phyloP scores from a whole-genome alignment of 2,113 vertebrate species.

The Ranitomeya variabilis region DNA sequence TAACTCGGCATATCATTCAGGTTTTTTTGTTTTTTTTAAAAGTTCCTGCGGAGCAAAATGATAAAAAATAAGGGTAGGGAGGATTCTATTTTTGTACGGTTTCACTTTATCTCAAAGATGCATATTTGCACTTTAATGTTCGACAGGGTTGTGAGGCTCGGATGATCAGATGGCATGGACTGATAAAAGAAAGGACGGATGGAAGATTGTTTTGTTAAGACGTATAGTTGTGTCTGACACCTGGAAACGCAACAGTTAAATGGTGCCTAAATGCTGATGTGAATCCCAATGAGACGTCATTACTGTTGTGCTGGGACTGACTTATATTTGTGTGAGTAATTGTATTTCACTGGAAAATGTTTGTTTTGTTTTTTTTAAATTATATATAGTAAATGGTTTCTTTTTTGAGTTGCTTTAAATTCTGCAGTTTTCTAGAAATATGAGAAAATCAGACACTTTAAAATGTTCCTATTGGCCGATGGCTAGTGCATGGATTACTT shows the following conservation, averaged over 20 bases:
- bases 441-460: not conserved
- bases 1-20: conserved; percentile 7
- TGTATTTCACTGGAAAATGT: conserved; percentile 10
- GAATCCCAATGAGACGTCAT: not conserved
- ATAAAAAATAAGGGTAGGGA: not conserved
- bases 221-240: not conserved
- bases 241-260: not conserved
- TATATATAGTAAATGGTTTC: not conserved
- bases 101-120: conserved; percentile 52
- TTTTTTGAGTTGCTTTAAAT: not conserved
- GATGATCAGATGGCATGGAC: not conserved
- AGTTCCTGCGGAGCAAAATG: not conserved
- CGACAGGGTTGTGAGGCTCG: conserved; percentile 6
- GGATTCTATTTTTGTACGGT: conserved; percentile 27
- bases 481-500: not conserved
- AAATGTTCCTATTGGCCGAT: not conserved
- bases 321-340: not conserved
- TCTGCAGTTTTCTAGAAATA: not conserved
- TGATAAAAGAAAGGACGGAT: not conserved
- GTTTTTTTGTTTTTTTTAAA: not conserved
- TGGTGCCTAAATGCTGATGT: not conserved
- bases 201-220: not conserved
- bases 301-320: not conserved
- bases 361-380: not conserved
- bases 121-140: conserved; percentile 44